Evolutionary conservation across 2,888 invertebrate species (phyloP).

Genomic region (Protonemura montana): DNA sequence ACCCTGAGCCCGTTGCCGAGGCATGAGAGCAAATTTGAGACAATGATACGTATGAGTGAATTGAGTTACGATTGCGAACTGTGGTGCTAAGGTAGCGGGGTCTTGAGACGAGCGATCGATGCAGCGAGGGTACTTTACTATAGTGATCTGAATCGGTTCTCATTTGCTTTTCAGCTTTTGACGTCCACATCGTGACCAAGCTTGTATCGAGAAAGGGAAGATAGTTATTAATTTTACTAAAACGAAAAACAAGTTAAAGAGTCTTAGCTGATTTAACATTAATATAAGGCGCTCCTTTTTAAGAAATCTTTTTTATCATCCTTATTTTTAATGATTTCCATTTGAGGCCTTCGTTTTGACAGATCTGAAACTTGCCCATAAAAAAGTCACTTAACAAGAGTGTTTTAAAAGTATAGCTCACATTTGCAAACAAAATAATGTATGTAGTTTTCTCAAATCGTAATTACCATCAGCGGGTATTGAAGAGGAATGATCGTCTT

Average conservation of each 20-base stretch:
- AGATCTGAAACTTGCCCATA: conserved; percentile 31
- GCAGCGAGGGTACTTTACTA: conserved; percentile 13
- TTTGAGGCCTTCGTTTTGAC: conserved; percentile 40
- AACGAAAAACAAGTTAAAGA: conserved; percentile 40
- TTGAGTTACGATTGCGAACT: no score
- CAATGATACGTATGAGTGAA: no score
- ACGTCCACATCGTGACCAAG: conserved; percentile 36
- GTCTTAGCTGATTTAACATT: conserved; percentile 41
- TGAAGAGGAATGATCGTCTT: not conserved
- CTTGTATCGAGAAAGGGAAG: conserved; percentile 40
- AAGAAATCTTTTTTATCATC: conserved; percentile 33
- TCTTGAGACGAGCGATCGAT: no score
- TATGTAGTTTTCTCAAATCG: not conserved
- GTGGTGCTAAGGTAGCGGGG: no score
- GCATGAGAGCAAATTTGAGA: no score
- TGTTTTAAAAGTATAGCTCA: conserved; percentile 38
- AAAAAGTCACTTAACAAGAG: conserved; percentile 41
- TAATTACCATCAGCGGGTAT: not conserved
- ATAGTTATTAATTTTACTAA: conserved; percentile 43
- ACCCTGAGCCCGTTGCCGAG: no score
- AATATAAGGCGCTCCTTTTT: conserved; percentile 42
- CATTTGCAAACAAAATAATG: not conserved
- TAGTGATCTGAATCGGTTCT: conserved; percentile 41
- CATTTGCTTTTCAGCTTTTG: conserved; percentile 39
- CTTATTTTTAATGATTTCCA: conserved; percentile 42